Conservation (phyloP, 1,140 invertebrate species). For the Paraescarpia echinospica region DNA sequence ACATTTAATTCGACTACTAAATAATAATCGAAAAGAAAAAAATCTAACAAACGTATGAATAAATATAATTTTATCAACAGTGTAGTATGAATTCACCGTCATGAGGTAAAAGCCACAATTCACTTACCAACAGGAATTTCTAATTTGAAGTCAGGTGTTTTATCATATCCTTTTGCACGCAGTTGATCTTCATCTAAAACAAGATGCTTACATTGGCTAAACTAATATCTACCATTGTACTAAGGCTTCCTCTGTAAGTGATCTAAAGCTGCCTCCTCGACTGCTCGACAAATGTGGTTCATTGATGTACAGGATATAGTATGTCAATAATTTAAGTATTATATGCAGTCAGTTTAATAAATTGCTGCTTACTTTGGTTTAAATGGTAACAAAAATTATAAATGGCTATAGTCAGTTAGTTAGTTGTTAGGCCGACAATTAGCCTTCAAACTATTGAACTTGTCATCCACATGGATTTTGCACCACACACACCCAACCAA, state of each 20-base stretch:
- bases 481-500: too few relatives aligned
- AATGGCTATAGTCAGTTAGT: too few relatives aligned
- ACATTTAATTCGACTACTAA: neutral
- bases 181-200: slow-evolving; percentile 77
- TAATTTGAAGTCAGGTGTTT: slow-evolving; percentile 91
- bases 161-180: slow-evolving; percentile 82
- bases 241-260: neutral
- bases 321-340: too few relatives aligned
- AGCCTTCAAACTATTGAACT: too few relatives aligned
- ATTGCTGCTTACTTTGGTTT: too few relatives aligned
- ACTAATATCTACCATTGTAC: neutral
- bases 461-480: too few relatives aligned
- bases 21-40: neutral
- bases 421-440: too few relatives aligned
- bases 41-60: neutral
- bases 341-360: too few relatives aligned
- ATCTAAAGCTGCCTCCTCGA: too few relatives aligned
- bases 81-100: neutral
- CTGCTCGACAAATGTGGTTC: too few relatives aligned
- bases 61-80: neutral
- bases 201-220: neutral
- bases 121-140: slow-evolving; percentile 75
- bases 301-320: too few relatives aligned
- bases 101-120: slow-evolving; percentile 8
- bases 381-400: too few relatives aligned